Evolutionary conservation across 37 sponge, comb jelly and placozoan species (phyloP), one percentile per base, ranked within the genome.

Genomic region (Eunapius fragilis): DNA sequence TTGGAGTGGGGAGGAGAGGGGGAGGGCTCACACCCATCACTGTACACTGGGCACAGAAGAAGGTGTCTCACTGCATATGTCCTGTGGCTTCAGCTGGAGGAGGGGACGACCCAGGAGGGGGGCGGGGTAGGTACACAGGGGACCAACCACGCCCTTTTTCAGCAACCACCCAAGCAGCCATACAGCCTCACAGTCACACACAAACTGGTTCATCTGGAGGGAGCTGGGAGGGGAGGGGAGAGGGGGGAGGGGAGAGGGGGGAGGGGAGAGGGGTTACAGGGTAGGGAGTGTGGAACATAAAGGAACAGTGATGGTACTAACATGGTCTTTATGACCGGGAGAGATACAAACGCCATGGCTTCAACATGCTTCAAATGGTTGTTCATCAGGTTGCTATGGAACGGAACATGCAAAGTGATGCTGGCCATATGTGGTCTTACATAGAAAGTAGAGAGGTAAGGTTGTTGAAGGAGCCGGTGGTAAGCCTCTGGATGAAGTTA

Each of bases 61-160:
- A n/a, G 41, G 6, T 3, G 58, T 13, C 58, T 58, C 58, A 58
- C 58, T 10, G 58, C 58, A 58, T 19, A 58, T 58, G 22, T 58
- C 58, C 58, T 58, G 58, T 58, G 58, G 58, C 22, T 72, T 72
- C 74, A 72, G 74, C 74, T 72, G 74, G 31, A 72, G 74, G 31
- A 72, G 31, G 31, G 74, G 74, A 11, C 74, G 74, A 9, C 74
- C 74, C 22, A 58, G 58, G 58, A 58, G 58, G 58, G 7, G 58
- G 58, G 58, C 58, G 58, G 58, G 58, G 58, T 17, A 19, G 58
- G 58, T 58, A 58, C 58, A 58, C 58, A 58, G 19, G 22, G 58
- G 58, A 13, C 58, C 58, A 11, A 19, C 58, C 22, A 58, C 22
- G 0, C 58, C 58, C 58, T 58, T 58, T 19, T 58, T 58, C 58